A percentile compares a stretch with the other conserved stretches of the same genome.
Evolutionary conservation across 2,888 invertebrate genomes (phyloP).

Genomic region (Trichopoda pennipes): DNA sequence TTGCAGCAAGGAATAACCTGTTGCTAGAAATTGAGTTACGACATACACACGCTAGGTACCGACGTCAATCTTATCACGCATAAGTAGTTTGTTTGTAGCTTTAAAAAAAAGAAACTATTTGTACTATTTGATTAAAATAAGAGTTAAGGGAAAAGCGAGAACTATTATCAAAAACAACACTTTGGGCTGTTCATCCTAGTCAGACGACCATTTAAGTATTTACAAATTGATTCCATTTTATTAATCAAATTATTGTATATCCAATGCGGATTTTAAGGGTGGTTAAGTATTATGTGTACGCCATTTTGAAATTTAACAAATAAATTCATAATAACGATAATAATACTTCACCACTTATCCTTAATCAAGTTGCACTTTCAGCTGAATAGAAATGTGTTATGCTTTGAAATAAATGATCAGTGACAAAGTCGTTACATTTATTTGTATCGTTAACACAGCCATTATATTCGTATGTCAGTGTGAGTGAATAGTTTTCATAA

Average conservation of each 20-base stretch:
- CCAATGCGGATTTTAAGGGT: background rate
- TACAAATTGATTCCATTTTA: background rate
- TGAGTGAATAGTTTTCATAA: conserved; percentile 41
- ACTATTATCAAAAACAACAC: no score
- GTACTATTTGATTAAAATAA: no score
- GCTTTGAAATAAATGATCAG: conserved; percentile 21
- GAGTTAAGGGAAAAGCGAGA: no score
- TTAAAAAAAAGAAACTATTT: no score
- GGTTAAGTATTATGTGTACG: background rate
- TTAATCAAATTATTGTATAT: background rate
- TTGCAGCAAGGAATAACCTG: no score
- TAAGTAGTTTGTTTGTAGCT: no score
- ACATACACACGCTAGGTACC: no score
- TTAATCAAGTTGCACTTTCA: background rate
- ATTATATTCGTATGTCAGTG: conserved; percentile 6
- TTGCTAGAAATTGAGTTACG: no score
- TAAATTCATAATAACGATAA: background rate
- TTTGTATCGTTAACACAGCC: conserved; percentile 1
- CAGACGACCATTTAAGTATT: no score
- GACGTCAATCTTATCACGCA: no score
- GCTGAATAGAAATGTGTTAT: conserved; percentile 28
- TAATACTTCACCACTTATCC: conserved; percentile 7
- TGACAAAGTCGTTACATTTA: background rate
- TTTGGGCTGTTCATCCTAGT: no score
- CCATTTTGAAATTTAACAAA: conserved; percentile 21